Conservation (phyloP, 2,888 invertebrate genomes). For the Catocala sponsa region DNA sequence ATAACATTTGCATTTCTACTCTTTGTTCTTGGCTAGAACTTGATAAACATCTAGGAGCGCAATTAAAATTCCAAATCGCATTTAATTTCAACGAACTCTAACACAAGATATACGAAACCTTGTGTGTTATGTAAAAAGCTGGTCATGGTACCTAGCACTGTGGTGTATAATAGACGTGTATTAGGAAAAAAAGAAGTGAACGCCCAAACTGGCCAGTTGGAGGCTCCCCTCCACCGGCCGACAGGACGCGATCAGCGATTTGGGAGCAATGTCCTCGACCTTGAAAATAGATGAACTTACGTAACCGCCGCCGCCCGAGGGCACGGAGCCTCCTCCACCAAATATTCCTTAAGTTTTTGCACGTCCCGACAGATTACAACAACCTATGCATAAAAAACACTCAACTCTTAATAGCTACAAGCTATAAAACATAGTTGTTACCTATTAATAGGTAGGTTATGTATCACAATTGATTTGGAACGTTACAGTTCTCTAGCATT, state of each 20-base stretch:
- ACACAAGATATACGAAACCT: conserved; percentile 27
- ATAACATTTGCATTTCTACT: conserved; percentile 45
- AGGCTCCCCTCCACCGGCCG: conserved; percentile 69
- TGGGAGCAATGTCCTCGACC: conserved; percentile 87
- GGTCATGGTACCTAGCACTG: conserved; percentile 43
- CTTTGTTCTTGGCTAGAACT: conserved; percentile 37
- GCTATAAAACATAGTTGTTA: conserved; percentile 10
- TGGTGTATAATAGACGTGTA: conserved; percentile 57
- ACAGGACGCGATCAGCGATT: conserved; percentile 85
- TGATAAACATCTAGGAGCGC: conserved; percentile 39
- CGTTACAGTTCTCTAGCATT: background rate
- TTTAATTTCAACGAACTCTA: conserved; percentile 42
- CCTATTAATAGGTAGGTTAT: background rate
- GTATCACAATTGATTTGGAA: conserved; percentile 4
- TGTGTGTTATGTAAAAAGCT: conserved; percentile 49
- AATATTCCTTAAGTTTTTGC: conserved; percentile 84
- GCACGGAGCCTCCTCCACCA: conserved; percentile 78
- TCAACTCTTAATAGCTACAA: conserved; percentile 25
- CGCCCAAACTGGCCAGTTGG: conserved; percentile 78
- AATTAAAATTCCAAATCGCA: conserved; percentile 47
- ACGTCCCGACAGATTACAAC: conserved; percentile 71
- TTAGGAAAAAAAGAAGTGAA: conserved; percentile 77
- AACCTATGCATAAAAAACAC: conserved; percentile 52
- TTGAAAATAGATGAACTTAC: conserved; percentile 87
- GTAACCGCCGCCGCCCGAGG: conserved; percentile 80